Base-by-base conservation (phyloP, 1,140 invertebrate species). In the Neuroterus valhalla region DNA sequence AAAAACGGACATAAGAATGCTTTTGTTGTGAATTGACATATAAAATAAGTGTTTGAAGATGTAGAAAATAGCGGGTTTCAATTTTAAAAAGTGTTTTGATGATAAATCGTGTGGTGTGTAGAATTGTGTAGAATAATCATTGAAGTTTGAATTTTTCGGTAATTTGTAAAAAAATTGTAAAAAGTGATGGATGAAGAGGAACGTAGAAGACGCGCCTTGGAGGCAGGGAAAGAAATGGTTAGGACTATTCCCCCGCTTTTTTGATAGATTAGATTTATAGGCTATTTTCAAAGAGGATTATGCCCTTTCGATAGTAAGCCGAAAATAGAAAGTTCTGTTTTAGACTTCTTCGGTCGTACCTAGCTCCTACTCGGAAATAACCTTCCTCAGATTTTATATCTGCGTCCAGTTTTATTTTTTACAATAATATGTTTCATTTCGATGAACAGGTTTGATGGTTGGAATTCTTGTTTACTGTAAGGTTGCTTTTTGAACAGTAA, bases 161-260 rank as follows among this genome's bases (percentile, higher is more conserved):
- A 23, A 17, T 70, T 70, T 19, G 19, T 14, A 42, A 44, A 68
- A 43, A 68, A 68, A 17, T 17, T 55, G 42, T 42, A 45, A 76
- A 70, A 62, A 23, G 55, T 62, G 26, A 82, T 83, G 79, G 85
- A 87, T 45, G 84, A 84, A 14, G 84, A 88, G 19, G 83, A 87
- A 70, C 77, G 77, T 21, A 82, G 76, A 68, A 78, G 78, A 78
- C 79, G 78, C 62, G 80, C 85, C 19, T 76, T 84, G 77, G 84
- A 87, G 31, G 68, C 82, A 48, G 79, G 84, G 21, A 84, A 76
- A 67, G 84, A 87, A 79, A 82, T 87, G 81, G 87, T 81, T 79
- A 69, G 78, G 38, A 44, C n/a, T 50, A 69, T 23, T 17, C 55
- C 14, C 21, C 3, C 15, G 19, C 10, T 15, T 14, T 45, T 31